Base-by-base conservation (phyloP, 2,888 invertebrate genomes). In the Sycophila texana region DNA sequence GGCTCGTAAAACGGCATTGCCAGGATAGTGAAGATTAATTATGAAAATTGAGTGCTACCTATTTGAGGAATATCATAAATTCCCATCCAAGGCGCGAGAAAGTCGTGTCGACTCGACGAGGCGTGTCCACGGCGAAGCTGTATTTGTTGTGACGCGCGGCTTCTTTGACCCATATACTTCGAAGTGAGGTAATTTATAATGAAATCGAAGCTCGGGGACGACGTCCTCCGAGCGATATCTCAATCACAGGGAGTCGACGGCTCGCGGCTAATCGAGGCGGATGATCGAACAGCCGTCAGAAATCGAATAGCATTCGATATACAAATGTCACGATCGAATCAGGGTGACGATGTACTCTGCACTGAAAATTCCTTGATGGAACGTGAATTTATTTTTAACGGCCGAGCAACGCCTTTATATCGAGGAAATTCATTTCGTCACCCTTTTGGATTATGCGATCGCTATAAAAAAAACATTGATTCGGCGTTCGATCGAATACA, bases 121-220 rank as follows among this genome's bases (percentile, higher is more conserved):
- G 39, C 39, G 39, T 61, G 55, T 53, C 2, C 51, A 18, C 12
- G 30, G n/a, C 51, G 16, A 18, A 60, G 0, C 47, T 61, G 2
- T 16, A 66, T 53, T 72, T 60, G 20, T 77, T 66, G 67, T 73
- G 58, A 58, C 57, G 49, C 49, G 30, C 5, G 39, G 58, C 60
- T 39, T 51, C 47, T 76, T 63, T 63, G 70, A 66, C 26, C 57
- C 12, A 39, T 7, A 58, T 30, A 72, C 60, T 20, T 60, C 22
- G 22, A 16, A 57, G 60, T 77, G 71, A 73, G 47, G 60, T 73
- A 67, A 68, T 68, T 47, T 55, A n/a, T 53, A 78, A 73, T 55
- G 68, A 78, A 74, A 68, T 67, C 63, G 63, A 68, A 68, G 26
- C 30, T 16, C 20, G 22, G 14, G 68, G 63, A 61, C 51, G 61